Percentiles rank a stretch among this genome's conserved stretches.
Conservation (phyloP, 2,888 invertebrate genomes). For the Calameuta idolon region DNA sequence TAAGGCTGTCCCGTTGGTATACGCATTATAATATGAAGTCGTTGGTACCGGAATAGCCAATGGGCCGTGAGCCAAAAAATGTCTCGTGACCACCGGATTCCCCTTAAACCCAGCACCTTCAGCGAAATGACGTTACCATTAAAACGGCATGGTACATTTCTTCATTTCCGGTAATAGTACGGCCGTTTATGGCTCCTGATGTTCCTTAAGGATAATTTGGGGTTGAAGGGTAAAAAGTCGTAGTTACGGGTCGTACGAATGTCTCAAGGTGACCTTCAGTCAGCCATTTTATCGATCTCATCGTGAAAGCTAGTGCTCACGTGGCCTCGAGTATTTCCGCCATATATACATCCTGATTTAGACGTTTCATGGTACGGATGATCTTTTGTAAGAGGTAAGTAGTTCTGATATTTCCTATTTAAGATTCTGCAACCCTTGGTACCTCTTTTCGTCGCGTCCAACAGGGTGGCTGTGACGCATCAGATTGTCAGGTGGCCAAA, state of each 20-base stretch:
- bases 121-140: not conserved
- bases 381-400: not conserved
- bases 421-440: not conserved
- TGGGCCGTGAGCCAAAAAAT: constrained; percentile 10
- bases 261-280: constrained; percentile 2
- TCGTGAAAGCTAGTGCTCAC: not conserved
- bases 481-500: not conserved
- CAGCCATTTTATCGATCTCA: constrained; percentile 5
- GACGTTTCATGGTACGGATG: not conserved
- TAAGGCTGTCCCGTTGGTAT: constrained; percentile 2
- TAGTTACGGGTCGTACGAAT: not conserved
- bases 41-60: constrained; percentile 11
- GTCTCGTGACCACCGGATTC: constrained; percentile 5
- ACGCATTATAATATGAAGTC: constrained; percentile 12
- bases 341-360: not conserved
- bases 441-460: not conserved
- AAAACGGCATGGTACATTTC: not conserved
- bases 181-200: not conserved
- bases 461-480: not conserved
- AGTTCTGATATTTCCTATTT: not conserved
- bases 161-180: not conserved
- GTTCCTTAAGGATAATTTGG: not conserved
- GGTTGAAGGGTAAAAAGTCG: not conserved
- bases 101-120: not conserved
- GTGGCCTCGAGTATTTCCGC: not conserved